A percentile compares a stretch with the other conserved stretches of the same genome.
Conservation (phyloP, 1,140 invertebrate species). For the Rhynchophorus ferrugineus region DNA sequence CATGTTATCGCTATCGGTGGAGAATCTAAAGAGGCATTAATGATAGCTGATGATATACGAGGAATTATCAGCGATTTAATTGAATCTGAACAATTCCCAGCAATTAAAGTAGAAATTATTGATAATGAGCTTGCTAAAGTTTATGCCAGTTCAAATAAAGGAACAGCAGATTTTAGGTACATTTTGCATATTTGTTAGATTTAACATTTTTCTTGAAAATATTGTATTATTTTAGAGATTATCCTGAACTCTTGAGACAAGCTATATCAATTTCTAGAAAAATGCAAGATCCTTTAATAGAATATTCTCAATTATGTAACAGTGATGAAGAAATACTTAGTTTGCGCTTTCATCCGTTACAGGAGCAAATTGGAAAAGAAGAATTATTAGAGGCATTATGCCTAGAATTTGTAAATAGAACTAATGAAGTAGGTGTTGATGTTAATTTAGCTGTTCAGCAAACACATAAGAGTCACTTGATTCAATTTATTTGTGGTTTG, state of each 20-base stretch:
- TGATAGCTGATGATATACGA: conserved; percentile 78
- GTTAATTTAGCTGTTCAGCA: conserved; percentile 88
- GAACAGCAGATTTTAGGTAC: conserved; percentile 64
- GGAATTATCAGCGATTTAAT: conserved; percentile 67
- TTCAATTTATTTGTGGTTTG: conserved; percentile 97
- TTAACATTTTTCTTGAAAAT: not conserved
- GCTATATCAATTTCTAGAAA: conserved; percentile 87
- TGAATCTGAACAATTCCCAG: conserved; percentile 81
- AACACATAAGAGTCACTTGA: conserved; percentile 76
- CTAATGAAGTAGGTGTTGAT: conserved; percentile 98
- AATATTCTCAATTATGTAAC: conserved; percentile 93
- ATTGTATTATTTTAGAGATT: conserved; percentile 54
- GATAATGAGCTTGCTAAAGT: conserved; percentile 89
- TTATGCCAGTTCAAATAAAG: conserved; percentile 86
- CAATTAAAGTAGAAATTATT: conserved; percentile 81
- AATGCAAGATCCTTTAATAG: conserved; percentile 92
- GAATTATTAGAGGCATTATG: conserved; percentile 78
- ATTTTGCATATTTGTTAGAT: not conserved
- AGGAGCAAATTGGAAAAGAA: conserved; percentile 80
- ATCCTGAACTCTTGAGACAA: conserved; percentile 79
- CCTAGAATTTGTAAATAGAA: conserved; percentile 86
- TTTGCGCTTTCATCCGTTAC: conserved; percentile 79
- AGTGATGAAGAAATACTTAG: conserved; percentile 93
- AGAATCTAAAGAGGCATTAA: conserved; percentile 81
- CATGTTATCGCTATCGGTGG: conserved; percentile 88